Base-by-base conservation (phyloP, 2,113 vertebrate species). In the Dunckerocampus dactyliophorus region DNA sequence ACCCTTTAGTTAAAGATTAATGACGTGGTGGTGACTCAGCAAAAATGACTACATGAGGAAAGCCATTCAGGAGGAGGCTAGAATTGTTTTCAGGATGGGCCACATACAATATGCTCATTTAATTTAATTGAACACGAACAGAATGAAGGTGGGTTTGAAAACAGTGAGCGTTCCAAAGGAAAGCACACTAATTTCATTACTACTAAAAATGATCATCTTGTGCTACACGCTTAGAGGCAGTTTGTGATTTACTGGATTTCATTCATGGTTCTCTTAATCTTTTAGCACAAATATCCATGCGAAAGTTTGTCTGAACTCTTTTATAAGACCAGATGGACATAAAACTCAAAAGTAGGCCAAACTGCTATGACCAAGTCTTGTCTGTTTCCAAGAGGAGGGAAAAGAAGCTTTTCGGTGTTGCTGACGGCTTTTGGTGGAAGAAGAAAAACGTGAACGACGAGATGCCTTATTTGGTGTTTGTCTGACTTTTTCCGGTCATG, bases 1-100 rank as follows among this genome's bases (percentile, higher is more conserved):
- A 37, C 62, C 15, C 55, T 69, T 12, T 74, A 56, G 81, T 80
- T 80, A 84, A 80, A 78, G 72, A 85, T 84, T 82, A 80, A 85
- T 81, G 63, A 47, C 22, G 34, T 72, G 74, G 43, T 6, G 1
- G 76, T 87, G 85, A 87, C 60, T 85, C 85, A 83, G 83, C 85
- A 60, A 10, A 28, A 17, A 24, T 76, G 74, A 58, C 6, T 3
- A 22, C 2, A 1, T 3, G 54, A 15, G 37, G 19, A 45, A 45
- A 24, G 20, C 56, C 13, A 24, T 22, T 45, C 15, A 22, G 48
- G 4, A 28, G 22, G 21, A 22, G 20, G 13, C 4, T 6, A 51
- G 21, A 15, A 24, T 8, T 16, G 22, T 12, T 28, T 52, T 24
- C 3, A 51, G 6, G 21, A 24, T 51, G 9, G 21, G 22, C 48